Base-by-base conservation (phyloP, 2,113 vertebrate species). In the Chaetops frenatus region DNA sequence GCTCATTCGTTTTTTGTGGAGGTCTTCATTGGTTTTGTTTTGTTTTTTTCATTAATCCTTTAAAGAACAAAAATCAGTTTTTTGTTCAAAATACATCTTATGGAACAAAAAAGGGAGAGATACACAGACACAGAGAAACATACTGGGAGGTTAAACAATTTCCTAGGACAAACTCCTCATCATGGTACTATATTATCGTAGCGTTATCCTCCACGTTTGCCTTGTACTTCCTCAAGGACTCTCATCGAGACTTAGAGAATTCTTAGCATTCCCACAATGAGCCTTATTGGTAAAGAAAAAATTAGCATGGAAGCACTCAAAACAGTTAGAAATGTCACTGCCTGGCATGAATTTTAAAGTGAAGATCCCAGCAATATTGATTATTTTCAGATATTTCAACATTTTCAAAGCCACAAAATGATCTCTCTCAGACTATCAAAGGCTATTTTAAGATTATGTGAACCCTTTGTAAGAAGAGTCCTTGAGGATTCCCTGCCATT, bases 401-500 rank as follows among this genome's bases (percentile, higher is more conserved):
- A 45, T 83, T 88, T 96, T 93, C 90, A 90, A 92, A 94, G 85
- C n/a, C 33, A 72, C 40, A 72, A 51, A 92, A 90, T 91, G 2
- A 74, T 87, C 48, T 83, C 51, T 89, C 48, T 93, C 76, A 84
- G 71, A 47, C 35, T 90, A 82, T 94, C 77, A 92, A 90, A 96
- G 74, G 47, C 58, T 80, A 51, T 65, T 79, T 84, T 92, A 92
- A 84, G 85, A 92, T 88, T 88, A 88, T 77, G 56, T 61, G 79
- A 88, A 56, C 38, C 56, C 54, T 94, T 95, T 94, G 50, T 94
- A 86, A 77, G 47, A 62, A 66, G n/a, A 91, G 64, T 91, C 91
- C 80, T 92, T 89, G 62, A 95, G 73, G 87, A 94, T 94, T 95
- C 74, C 35, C n/a, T 95, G 88, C 82, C 76, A 66, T 92, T 95